Conservation (phyloP, 2,888 invertebrate species). For the Cecidostiba fungosa region DNA sequence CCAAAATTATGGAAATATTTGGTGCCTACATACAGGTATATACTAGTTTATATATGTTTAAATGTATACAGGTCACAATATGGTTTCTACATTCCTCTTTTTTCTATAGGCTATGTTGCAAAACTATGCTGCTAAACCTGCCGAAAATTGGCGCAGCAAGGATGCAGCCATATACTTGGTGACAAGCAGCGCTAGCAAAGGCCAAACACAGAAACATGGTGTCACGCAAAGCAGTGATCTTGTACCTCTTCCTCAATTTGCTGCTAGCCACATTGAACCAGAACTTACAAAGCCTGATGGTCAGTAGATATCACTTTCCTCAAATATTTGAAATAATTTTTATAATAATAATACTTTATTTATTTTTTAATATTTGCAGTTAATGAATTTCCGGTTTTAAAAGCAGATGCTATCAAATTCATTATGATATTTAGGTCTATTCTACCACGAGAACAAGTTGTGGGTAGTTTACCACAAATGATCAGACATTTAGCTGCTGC, state of each 20-base stretch:
- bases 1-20: conserved; percentile 92
- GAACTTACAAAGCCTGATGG: conserved; percentile 90
- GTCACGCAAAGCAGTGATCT: conserved; percentile 95
- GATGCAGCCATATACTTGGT: conserved; percentile 98
- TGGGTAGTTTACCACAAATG: conserved; percentile 89
- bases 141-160: conserved; percentile 94
- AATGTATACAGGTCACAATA: conserved; percentile 70
- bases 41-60: conserved; percentile 23
- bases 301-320: conserved; percentile 73
- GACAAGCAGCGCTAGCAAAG: conserved; percentile 95
- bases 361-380: conserved; percentile 83
- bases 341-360: conserved; percentile 20
- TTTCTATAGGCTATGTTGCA: conserved; percentile 85
- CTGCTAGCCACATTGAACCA: conserved; percentile 90
- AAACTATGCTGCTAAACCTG: conserved; percentile 89
- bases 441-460: conserved; percentile 89
- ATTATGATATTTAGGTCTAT: conserved; percentile 97
- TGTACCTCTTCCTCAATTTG: conserved; percentile 95
- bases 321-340: conserved; percentile 6
- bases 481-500: conserved; percentile 89
- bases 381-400: conserved; percentile 93
- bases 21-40: conserved; percentile 91
- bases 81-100: conserved; percentile 18
- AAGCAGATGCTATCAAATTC: conserved; percentile 98
- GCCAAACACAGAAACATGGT: conserved; percentile 93